Evolutionary conservation across 1,140 invertebrate genomes (phyloP), one percentile per base, ranked within the genome.

Genomic region (Drosophila murphyi): DNA sequence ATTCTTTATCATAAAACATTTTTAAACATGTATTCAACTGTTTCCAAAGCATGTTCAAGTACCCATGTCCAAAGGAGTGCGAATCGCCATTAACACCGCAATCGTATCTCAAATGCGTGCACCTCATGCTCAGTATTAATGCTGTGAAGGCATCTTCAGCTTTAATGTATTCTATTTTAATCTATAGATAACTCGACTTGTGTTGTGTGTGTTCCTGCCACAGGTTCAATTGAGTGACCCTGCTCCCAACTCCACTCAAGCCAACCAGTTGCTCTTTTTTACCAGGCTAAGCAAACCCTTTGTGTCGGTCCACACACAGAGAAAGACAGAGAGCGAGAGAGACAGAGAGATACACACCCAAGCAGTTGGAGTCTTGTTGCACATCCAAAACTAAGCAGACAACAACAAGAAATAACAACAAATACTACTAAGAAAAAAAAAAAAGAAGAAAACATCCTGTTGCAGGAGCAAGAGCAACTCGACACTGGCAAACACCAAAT

Each of bases 301-400:
- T 55, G 52, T 35, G 47, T n/a, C 51, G 20, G 34, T 32, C 32
- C 31, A 34, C 31, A 39, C 3, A 32, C 50, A 54, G 20, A 20
- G 20, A 20, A 20, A 20, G 20, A 20, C 20, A 20, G 20, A 20
- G 1, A 20, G 20, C 0, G 20, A 20, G 20, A 20, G 20, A 20
- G 20, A 20, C 35, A 59, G 8, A 51, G 10, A 60, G 7, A 61
- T 8, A 34, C 37, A 41, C 35, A 29, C n/a, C n/a, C 45, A 31
- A 59, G 32, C 48, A 57, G 71, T 45, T 69, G 71, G 71, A 69
- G 71, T 73, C 71, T 73, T 68, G 64, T 61, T 73, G 64, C 71
- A 68, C 64, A 68, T 59, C 62, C 62, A 50, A 72, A 65, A 32
- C 39, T 29, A 34, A 59, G 20, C 57, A 60, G 56, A 60, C 54